Conservation (phyloP, 2,113 vertebrate species). For the Pygathrix nemaeus region DNA sequence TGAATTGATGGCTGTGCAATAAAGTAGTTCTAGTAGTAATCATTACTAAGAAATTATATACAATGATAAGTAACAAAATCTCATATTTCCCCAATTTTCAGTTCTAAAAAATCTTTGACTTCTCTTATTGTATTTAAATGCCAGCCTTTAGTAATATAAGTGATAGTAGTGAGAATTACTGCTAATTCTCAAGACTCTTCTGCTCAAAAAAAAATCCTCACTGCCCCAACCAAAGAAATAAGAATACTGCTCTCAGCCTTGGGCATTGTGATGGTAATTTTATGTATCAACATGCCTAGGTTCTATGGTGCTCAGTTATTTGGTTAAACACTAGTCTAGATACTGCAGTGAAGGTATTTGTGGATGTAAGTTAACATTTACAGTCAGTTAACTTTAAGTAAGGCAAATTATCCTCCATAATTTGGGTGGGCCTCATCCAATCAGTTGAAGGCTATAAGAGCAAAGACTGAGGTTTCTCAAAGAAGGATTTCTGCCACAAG, state of each 20-base stretch:
- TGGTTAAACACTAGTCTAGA: not conserved
- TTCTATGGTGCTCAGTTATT: not conserved
- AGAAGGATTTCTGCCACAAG: not conserved
- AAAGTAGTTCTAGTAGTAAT: not conserved
- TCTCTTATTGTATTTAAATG: not conserved
- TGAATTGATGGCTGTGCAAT: not conserved
- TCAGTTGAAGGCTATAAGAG: not conserved
- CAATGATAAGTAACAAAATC: constrained; percentile 11
- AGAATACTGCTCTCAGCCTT: not conserved
- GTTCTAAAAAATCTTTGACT: not conserved
- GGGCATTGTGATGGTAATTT: not conserved
- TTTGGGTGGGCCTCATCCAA: not conserved
- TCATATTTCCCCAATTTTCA: not conserved
- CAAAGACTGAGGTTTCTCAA: not conserved
- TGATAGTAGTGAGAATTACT: not conserved
- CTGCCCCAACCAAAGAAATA: not conserved
- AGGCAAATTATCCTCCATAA: not conserved
- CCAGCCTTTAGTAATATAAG: not conserved
- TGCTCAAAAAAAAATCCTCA: not conserved
- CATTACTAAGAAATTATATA: not conserved
- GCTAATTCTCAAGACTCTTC: not conserved
- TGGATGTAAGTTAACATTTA: not conserved
- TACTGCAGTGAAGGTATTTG: not conserved
- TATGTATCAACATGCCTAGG: not conserved
- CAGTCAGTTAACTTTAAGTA: not conserved